Base-by-base conservation (phyloP, 1,140 invertebrate species). In the Heliconius nattereri region DNA sequence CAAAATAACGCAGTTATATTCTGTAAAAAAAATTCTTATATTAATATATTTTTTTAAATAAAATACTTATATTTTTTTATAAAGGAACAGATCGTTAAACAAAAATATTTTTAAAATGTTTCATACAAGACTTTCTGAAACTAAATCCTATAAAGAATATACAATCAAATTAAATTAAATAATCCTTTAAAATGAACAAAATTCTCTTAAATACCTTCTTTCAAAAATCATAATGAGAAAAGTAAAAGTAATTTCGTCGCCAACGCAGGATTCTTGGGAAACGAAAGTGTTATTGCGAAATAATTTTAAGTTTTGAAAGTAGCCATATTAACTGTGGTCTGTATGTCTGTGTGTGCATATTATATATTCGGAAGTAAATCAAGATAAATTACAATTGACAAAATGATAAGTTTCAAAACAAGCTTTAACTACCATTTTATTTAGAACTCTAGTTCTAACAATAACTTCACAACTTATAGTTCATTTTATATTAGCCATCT, bases 401-500 rank as follows among this genome's bases (percentile, higher is more conserved):
- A 82, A 82, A 82, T 78, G 82, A 82, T 84, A 85, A 80, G 76
- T 80, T 81, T 81, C 81, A 84, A 85, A 81, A 80, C 81, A 82
- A 82, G 80, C 80, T 79, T 81, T 23, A 52, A 73, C 60, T 1
- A 29, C 79, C 79, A 52, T 57, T 76, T 66, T 76, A 49, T 71
- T 57, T 32, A 37, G 78, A 79, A 32, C 73, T 49, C 26, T 16
- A 29, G 13, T 66, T 66, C 5, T 13, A 66, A 66, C 60, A 29
- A 19, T 66, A 29, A 66, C 26, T 29, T 5, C 29, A 66, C 23
- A 66, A 29, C 0, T 3, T 13, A 29, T 11, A 85, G 85, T 84
- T 90, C 90, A 89, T 81, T 73, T 85, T 89, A 90, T 78, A 79
- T 72, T 90, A 85, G 90, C 40, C 81, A 76, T 29, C 75, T 82